These are phyloP conservation scores for Galemys pyrenaicus DNA, from an alignment of 2,113 vertebrate species.

Conservation along the genomic window DNA sequence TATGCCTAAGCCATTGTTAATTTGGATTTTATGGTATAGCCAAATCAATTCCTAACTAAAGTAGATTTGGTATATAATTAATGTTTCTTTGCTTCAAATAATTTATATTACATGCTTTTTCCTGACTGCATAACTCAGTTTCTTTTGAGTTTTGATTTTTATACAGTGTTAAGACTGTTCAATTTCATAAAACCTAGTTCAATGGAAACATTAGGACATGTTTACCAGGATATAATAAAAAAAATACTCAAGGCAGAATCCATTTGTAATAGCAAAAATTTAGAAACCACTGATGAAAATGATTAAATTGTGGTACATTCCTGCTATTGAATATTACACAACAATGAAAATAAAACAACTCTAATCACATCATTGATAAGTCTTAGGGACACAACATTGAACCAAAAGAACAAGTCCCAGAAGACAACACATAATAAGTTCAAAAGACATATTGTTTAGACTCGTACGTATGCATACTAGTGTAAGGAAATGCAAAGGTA, in stretches of 20 bases:
- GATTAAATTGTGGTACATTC: not conserved
- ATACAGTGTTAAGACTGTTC: not conserved
- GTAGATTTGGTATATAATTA: constrained; percentile 1
- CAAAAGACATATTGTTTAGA: constrained; percentile 1
- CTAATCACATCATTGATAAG: not conserved
- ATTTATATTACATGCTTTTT: not conserved
- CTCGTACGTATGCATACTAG: not conserved
- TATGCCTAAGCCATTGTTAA: not conserved
- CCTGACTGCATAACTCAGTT: not conserved
- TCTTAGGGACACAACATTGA: not conserved
- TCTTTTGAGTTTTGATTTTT: not conserved
- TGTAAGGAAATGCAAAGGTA: not conserved
- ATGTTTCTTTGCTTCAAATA: constrained; percentile 35
- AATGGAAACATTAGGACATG: not conserved
- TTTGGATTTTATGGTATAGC: not conserved
- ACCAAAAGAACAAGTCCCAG: constrained; percentile 15
- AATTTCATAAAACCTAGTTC: not conserved
- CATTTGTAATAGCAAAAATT: not conserved
- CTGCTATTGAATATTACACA: not conserved
- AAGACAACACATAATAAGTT: not conserved
- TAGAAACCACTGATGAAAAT: not conserved
- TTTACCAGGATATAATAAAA: not conserved
- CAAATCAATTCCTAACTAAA: constrained; percentile 16
- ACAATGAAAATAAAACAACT: not conserved
- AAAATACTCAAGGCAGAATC: not conserved